phyloP scores from a whole-genome alignment of 2,113 vertebrate genomes.

The Setophaga coronata region DNA sequence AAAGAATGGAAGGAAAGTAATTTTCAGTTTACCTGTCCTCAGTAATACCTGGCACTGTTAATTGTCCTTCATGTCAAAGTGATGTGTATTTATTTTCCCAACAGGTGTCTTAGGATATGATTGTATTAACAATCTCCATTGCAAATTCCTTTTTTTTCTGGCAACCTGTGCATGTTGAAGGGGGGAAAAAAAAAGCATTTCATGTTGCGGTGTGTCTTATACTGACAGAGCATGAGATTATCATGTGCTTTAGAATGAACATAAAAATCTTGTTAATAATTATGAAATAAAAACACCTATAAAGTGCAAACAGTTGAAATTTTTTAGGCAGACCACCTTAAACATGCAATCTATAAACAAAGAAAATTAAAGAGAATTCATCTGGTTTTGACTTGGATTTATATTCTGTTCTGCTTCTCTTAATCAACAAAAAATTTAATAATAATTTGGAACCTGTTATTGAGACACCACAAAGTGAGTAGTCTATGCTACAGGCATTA shows the following conservation, averaged over 20 bases:
- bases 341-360: background rate
- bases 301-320: background rate
- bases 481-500: background rate
- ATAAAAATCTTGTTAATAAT: background rate
- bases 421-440: background rate
- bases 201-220: background rate
- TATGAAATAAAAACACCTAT: background rate
- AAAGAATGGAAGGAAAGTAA: background rate
- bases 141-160: background rate
- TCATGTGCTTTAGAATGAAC: background rate
- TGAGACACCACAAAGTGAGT: background rate
- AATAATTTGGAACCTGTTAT: background rate
- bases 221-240: background rate
- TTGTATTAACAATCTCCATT: background rate
- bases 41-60: background rate
- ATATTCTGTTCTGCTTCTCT: background rate
- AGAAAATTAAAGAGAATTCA: background rate
- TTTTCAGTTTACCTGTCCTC: conserved; percentile 56
- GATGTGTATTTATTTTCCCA: background rate
- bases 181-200: background rate
- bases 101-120: conserved; percentile 17
- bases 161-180: background rate
- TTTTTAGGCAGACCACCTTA: background rate
- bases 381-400: background rate
- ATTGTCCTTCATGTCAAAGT: background rate